A percentile compares a stretch with the other conserved stretches of the same genome.
These are phyloP conservation scores for Eolophus roseicapilla DNA, from an alignment of 2,113 vertebrate genomes.

Conservation along the genomic window DNA sequence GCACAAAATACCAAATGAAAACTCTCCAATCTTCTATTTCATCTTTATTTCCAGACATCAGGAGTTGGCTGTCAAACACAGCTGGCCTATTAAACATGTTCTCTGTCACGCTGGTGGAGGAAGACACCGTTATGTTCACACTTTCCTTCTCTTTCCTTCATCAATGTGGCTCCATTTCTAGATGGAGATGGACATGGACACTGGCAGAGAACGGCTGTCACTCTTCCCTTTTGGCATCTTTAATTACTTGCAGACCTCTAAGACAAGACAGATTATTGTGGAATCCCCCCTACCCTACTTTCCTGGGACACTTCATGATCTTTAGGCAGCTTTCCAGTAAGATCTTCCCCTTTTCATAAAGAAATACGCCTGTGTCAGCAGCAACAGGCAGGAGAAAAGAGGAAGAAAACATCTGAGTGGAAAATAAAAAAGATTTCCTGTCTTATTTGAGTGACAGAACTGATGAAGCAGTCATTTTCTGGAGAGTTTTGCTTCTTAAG, in stretches of 20 bases:
- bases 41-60: not conserved
- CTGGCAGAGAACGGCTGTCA: not conserved
- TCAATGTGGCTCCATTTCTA: not conserved
- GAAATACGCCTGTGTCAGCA: slow-evolving; percentile 44
- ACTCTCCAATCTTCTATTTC: not conserved
- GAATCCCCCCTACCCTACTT: not conserved
- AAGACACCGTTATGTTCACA: not conserved
- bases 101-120: not conserved
- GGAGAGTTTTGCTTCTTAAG: not conserved
- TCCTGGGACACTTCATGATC: not conserved
- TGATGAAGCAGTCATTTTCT: slow-evolving; percentile 55
- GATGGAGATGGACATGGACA: not conserved
- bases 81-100: not conserved
- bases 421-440: slow-evolving; percentile 13
- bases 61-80: not conserved
- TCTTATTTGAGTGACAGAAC: slow-evolving; percentile 51
- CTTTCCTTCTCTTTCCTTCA: not conserved
- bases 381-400: slow-evolving; percentile 13
- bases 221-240: not conserved
- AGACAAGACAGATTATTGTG: not conserved
- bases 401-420: slow-evolving; percentile 52
- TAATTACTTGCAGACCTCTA: not conserved
- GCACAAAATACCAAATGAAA: not conserved
- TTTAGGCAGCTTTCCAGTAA: slow-evolving; percentile 40
- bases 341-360: slow-evolving; percentile 51